A percentile compares a stretch with the other conserved stretches of the same genome.
phyloP scores from a whole-genome alignment of 2,888 invertebrate genomes.

The Tiliacea citrago region DNA sequence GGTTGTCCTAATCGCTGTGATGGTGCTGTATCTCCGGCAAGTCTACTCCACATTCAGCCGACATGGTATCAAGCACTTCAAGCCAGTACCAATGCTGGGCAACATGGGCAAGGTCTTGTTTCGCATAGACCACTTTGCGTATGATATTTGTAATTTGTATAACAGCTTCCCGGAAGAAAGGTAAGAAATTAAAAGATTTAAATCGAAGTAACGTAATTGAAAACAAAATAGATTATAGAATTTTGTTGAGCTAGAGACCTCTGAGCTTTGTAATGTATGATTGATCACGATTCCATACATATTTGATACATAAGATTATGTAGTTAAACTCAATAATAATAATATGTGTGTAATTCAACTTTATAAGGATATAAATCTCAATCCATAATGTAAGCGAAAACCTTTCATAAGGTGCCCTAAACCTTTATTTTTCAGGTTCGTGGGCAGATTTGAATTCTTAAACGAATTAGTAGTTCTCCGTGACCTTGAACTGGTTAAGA shows the following conservation, averaged over 20 bases:
- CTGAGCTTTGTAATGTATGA: too few species aligned
- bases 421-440: conserved; percentile 65
- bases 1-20: conserved; percentile 58
- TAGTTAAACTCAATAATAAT: too few species aligned
- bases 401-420: neutral
- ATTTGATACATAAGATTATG: too few species aligned
- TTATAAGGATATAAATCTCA: too few species aligned
- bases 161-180: conserved; percentile 71
- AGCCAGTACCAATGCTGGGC: conserved; percentile 70
- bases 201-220: neutral
- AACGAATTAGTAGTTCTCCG: conserved; percentile 79
- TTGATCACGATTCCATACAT: neutral
- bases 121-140: conserved; percentile 61
- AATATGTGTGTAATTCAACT: too few species aligned
- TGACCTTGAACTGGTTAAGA: conserved; percentile 87
- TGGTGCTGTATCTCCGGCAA: conserved; percentile 65
- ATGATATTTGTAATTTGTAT: conserved; percentile 65
- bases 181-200: conserved; percentile 49
- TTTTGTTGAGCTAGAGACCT: neutral
- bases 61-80: conserved; percentile 70
- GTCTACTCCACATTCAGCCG: conserved; percentile 69
- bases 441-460: conserved; percentile 84
- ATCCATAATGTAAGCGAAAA: neutral
- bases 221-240: neutral
- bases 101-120: conserved; percentile 65